Conservation (phyloP, 2,888 invertebrate genomes). For the Pyralis farinalis region DNA sequence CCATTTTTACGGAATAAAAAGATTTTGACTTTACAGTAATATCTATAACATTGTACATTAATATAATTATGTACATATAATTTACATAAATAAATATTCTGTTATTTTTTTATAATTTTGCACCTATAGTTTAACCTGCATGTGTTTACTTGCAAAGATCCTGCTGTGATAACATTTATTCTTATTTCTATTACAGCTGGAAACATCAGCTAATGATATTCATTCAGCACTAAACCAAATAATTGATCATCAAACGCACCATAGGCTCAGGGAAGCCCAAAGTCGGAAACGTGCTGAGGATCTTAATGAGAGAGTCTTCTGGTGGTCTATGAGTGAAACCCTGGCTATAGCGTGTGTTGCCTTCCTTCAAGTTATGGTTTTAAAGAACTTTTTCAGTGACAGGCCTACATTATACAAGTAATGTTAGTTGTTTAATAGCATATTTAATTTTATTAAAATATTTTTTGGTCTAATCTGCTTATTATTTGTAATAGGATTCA, state of each 20-base stretch:
- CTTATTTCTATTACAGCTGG: conserved; percentile 88
- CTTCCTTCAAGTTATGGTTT: conserved; percentile 94
- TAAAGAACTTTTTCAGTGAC: conserved; percentile 93
- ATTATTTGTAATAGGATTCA: conserved; percentile 20
- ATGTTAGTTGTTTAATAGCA: conserved; percentile 50
- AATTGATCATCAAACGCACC: conserved; percentile 98
- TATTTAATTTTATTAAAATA: conserved; percentile 57
- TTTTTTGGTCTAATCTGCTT: conserved; percentile 33
- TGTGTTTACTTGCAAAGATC: no score
- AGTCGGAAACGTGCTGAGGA: conserved; percentile 98
- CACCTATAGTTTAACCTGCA: no score
- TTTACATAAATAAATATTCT: no score
- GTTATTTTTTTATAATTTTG: no score
- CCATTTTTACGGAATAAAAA: no score
- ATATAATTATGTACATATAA: no score
- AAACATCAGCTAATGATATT: conserved; percentile 93
- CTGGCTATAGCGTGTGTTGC: conserved; percentile 91
- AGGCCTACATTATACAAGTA: conserved; percentile 72
- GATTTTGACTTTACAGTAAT: no score
- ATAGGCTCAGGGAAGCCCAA: conserved; percentile 96
- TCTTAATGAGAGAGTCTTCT: conserved; percentile 95
- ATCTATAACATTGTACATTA: no score
- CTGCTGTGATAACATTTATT: no score
- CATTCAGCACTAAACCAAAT: conserved; percentile 94
- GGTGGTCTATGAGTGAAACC: conserved; percentile 96